These are phyloP conservation scores for Forbesichthys papilliferus DNA, from an alignment of 2,113 vertebrate species.

Conservation along the genomic window DNA sequence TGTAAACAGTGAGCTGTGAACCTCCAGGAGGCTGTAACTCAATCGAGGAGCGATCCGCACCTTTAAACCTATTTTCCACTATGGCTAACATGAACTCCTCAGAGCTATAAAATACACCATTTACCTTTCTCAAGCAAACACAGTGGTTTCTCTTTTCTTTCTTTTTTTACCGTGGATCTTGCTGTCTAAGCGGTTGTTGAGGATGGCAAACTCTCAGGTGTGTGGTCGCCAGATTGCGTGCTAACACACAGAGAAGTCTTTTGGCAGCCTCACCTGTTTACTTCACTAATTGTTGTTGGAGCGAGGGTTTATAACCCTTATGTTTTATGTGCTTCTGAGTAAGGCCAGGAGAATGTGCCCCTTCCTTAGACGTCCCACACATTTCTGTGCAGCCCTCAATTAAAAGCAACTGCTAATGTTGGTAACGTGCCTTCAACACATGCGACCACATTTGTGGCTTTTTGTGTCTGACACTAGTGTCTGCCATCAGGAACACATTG, in stretches of 20 bases:
- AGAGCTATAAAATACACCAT: conserved; percentile 8
- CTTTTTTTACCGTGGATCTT: conserved; percentile 36
- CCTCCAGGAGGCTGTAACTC: not conserved
- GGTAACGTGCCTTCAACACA: conserved; percentile 20
- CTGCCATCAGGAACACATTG: not conserved
- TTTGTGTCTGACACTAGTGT: not conserved
- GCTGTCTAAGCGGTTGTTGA: conserved; percentile 53
- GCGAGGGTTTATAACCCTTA: conserved; percentile 73
- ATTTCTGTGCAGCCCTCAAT: conserved; percentile 50
- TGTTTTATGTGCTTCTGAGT: conserved; percentile 77
- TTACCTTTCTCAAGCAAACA: conserved; percentile 40
- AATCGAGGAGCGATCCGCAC: not conserved
- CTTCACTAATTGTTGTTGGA: conserved; percentile 68
- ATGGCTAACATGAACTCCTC: not conserved
- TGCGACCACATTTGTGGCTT: conserved; percentile 7
- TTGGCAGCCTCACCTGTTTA: conserved; percentile 74
- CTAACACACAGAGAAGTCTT: conserved; percentile 51
- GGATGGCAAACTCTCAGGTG: conserved; percentile 25
- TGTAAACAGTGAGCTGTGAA: too few relatives aligned
- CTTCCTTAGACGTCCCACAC: conserved; percentile 20
- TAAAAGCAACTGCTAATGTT: conserved; percentile 65
- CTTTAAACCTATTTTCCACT: too few relatives aligned
- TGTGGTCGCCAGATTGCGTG: conserved; percentile 69
- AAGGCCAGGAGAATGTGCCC: conserved; percentile 63
- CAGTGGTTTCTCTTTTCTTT: conserved; percentile 49